Conservation (phyloP, 2,888 invertebrate species). For the Chloromyia formosa region DNA sequence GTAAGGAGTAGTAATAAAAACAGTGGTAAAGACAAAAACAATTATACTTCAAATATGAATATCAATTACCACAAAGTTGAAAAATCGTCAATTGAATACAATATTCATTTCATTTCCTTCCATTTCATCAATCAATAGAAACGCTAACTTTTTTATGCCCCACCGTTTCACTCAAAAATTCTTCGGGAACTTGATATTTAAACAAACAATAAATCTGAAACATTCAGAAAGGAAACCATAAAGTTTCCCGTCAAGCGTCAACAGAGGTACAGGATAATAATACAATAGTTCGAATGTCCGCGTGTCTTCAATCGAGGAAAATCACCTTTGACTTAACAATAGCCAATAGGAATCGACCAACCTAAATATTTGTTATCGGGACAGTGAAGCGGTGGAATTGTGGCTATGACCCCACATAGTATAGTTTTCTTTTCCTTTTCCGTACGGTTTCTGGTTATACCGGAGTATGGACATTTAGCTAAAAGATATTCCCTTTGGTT, state of each 20-base stretch:
- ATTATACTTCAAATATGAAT: too few species aligned
- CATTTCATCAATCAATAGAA: slow-evolving; percentile 7
- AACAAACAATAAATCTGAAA: neutral
- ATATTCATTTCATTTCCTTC: too few species aligned
- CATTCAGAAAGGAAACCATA: neutral
- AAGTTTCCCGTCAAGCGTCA: neutral
- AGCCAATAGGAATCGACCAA: neutral
- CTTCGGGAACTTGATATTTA: too few species aligned
- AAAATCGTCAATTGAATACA: too few species aligned
- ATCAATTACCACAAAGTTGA: too few species aligned
- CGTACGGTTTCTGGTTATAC: neutral
- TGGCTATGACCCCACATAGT: neutral
- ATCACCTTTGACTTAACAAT: neutral
- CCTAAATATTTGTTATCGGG: neutral
- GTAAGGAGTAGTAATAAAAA: too few species aligned
- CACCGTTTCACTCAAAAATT: too few species aligned
- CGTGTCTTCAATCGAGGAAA: neutral
- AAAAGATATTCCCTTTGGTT: neutral
- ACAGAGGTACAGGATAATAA: too few species aligned
- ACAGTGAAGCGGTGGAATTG: neutral
- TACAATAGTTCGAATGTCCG: neutral
- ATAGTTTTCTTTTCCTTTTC: neutral
- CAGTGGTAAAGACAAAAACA: too few species aligned
- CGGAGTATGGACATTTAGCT: neutral
- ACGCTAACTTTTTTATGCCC: neutral